phyloP scores from a whole-genome alignment of 2,113 vertebrate genomes.

The Microcebus tavaratra region DNA sequence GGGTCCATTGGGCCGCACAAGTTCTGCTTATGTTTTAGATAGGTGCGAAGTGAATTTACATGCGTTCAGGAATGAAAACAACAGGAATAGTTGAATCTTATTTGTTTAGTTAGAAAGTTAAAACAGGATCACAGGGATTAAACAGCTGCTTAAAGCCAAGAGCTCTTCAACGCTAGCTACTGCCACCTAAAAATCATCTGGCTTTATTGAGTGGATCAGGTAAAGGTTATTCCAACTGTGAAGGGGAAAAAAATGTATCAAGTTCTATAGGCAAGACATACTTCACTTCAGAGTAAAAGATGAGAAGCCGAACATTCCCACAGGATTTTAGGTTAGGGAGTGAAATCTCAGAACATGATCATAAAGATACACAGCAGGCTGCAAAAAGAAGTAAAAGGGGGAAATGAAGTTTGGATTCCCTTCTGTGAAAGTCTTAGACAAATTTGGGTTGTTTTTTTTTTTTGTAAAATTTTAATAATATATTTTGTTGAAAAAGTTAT shows the following conservation, averaged over 20 bases:
- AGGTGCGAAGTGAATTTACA: not conserved
- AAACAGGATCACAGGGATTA: not conserved
- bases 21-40: not conserved
- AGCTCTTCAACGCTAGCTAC: not conserved
- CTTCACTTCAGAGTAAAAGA: not conserved
- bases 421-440: not conserved
- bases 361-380: not conserved
- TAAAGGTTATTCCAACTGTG: not conserved
- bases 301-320: not conserved
- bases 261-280: not conserved
- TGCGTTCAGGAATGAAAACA: not conserved
- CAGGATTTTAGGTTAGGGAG: not conserved
- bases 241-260: rapidly evolving
- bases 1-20: not conserved
- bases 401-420: not conserved
- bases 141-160: not conserved
- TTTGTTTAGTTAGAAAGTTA: constrained; percentile 8
- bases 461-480: constrained; percentile 34
- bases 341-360: not conserved
- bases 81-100: not conserved
- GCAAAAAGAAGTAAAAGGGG: not conserved
- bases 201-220: not conserved
- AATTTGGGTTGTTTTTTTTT: not conserved
- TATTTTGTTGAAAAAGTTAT: not conserved
- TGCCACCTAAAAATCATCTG: not conserved